These are phyloP conservation scores for Lasioglossum marginatum DNA, from an alignment of 2,888 invertebrate species.

Conservation along the genomic window DNA sequence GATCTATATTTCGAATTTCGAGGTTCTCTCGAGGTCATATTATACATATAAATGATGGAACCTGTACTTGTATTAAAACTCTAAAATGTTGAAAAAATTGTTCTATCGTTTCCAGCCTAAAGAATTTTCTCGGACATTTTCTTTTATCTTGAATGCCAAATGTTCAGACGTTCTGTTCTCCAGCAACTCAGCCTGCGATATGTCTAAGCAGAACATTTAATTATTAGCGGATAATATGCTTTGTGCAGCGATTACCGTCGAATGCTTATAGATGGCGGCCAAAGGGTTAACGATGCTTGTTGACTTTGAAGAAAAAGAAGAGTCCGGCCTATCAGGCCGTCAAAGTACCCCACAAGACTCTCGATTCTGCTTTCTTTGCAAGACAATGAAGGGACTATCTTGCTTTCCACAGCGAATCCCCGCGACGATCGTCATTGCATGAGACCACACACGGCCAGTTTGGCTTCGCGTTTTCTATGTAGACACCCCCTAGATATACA, in stretches of 20 bases:
- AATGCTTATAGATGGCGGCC: background rate
- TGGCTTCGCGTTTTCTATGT: conserved; percentile 50
- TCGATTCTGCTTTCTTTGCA: conserved; percentile 20
- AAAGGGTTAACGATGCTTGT: background rate
- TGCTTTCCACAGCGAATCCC: conserved; percentile 22
- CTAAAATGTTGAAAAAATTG: background rate
- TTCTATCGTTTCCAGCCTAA: background rate
- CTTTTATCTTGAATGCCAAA: background rate
- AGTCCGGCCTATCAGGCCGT: background rate
- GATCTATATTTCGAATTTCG: background rate
- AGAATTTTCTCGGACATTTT: background rate
- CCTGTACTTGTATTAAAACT: background rate
- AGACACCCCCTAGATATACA: conserved; percentile 32
- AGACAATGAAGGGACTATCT: conserved; percentile 19
- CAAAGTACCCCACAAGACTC: background rate
- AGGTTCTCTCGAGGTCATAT: background rate
- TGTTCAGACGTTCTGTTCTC: background rate
- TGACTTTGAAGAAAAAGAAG: background rate
- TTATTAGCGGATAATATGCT: background rate
- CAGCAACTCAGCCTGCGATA: background rate
- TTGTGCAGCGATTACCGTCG: background rate
- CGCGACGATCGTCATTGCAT: conserved; percentile 28
- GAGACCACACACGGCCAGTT: conserved; percentile 35
- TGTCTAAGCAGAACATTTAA: background rate
- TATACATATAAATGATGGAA: background rate